These are phyloP conservation scores for Erebia ligea DNA, from an alignment of 2,888 invertebrate genomes.

Conservation along the genomic window DNA sequence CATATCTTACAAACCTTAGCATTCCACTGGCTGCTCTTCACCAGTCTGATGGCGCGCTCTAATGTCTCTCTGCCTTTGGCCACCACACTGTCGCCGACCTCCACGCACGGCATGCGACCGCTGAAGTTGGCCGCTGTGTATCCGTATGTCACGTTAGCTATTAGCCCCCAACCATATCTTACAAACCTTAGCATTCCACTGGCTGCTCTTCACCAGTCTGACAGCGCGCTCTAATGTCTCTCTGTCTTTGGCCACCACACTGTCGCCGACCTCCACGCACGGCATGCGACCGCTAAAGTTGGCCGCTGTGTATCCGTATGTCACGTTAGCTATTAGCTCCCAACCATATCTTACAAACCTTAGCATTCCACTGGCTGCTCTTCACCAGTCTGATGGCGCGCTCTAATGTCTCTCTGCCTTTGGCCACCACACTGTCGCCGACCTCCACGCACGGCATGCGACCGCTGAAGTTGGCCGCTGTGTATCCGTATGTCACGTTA, in stretches of 20 bases:
- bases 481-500: constrained; percentile 99
- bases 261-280: constrained; percentile 97
- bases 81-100: constrained; percentile 97
- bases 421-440: constrained; percentile 97
- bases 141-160: constrained; percentile 99
- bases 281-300: constrained; percentile 99
- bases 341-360: constrained; percentile 75
- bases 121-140: constrained; percentile 99
- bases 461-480: constrained; percentile 98
- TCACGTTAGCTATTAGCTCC: constrained; percentile 96
- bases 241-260: constrained; percentile 94
- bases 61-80: constrained; percentile 96
- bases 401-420: constrained; percentile 95
- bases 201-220: constrained; percentile 88
- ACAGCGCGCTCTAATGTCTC: constrained; percentile 98
- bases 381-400: constrained; percentile 94
- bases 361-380: constrained; percentile 87
- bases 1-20: constrained; percentile 88
- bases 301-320: constrained; percentile 98
- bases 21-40: constrained; percentile 88
- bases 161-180: constrained; percentile 80
- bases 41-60: constrained; percentile 94
- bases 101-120: constrained; percentile 99
- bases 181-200: constrained; percentile 91
- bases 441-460: constrained; percentile 99